These are phyloP conservation scores for Hemibagrus guttatus DNA, from an alignment of 2,797 vertebrate species.

Conservation along the genomic window DNA sequence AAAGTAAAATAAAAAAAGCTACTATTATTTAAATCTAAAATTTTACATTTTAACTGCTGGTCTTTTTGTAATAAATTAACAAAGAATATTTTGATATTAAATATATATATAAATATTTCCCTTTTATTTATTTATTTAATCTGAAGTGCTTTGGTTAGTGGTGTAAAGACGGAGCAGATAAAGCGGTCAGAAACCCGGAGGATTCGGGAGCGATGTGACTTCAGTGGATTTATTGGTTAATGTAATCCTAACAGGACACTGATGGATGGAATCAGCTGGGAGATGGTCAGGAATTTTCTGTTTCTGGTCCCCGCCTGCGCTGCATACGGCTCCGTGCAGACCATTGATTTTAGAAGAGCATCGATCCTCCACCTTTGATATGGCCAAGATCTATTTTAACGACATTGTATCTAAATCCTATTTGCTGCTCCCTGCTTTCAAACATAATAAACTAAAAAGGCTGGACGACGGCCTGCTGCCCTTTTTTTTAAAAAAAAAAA, in stretches of 20 bases:
- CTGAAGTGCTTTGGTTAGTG: neutral
- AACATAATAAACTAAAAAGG: slow-evolving; percentile 61
- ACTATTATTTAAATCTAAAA: neutral
- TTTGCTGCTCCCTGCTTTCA: slow-evolving; percentile 58
- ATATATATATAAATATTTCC: neutral
- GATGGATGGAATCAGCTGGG: slow-evolving; percentile 19
- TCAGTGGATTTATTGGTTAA: neutral
- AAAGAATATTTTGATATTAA: neutral
- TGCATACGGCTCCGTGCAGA: slow-evolving; percentile 17
- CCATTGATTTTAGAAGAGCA: slow-evolving; percentile 60
- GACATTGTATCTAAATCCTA: slow-evolving; percentile 62
- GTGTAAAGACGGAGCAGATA: neutral
- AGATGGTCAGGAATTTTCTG: neutral
- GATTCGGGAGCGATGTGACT: neutral
- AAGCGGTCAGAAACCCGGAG: neutral
- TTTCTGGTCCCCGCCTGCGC: neutral
- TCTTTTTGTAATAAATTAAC: neutral
- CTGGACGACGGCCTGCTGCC: slow-evolving; percentile 28
- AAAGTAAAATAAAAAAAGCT: neutral
- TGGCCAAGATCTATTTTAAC: slow-evolving; percentile 62
- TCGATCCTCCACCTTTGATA: slow-evolving; percentile 61
- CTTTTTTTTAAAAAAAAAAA: slow-evolving; percentile 1
- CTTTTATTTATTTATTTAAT: neutral
- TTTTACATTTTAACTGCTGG: neutral
- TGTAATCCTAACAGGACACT: slow-evolving; percentile 14